These are phyloP conservation scores for Neosalanx taihuensis DNA, from an alignment of 2,797 vertebrate genomes.

Conservation along the genomic window DNA sequence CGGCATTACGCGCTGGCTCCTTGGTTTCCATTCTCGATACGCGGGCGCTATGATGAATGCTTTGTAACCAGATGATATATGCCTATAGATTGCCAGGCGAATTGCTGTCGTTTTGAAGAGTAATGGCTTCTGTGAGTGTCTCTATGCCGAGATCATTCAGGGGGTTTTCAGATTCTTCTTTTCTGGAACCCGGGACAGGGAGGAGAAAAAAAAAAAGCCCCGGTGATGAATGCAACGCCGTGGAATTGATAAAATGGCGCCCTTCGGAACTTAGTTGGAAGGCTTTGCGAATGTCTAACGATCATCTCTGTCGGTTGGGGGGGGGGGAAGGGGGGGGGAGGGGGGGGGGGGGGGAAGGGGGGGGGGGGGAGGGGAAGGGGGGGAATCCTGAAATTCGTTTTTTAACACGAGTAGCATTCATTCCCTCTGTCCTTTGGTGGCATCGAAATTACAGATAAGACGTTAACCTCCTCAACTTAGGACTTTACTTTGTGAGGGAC, in stretches of 20 bases:
- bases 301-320: constrained; percentile 13
- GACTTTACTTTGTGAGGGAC: constrained; percentile 45
- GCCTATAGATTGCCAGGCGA: constrained; percentile 77
- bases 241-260: constrained; percentile 8
- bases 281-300: constrained; percentile 44
- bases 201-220: constrained; percentile 18
- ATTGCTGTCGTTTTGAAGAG: constrained; percentile 79
- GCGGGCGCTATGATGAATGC: constrained; percentile 80
- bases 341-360: no score
- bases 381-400: constrained; percentile 14
- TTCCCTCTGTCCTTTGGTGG: constrained; percentile 46
- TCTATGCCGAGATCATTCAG: constrained; percentile 75
- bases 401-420: constrained; percentile 28
- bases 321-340: no score
- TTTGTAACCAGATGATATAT: constrained; percentile 79
- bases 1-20: constrained; percentile 69
- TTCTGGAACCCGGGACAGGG: constrained; percentile 27
- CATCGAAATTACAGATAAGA: constrained; percentile 30
- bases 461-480: constrained; percentile 34
- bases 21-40: constrained; percentile 53
- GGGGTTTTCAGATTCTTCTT: constrained; percentile 58
- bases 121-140: constrained; percentile 77
- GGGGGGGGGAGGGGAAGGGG: no score
- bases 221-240: constrained; percentile 53
- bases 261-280: constrained; percentile 24